A percentile compares a stretch with the other conserved stretches of the same genome.
Evolutionary conservation across 2,113 vertebrate genomes (phyloP).

Genomic region (Lipophrys pholis): DNA sequence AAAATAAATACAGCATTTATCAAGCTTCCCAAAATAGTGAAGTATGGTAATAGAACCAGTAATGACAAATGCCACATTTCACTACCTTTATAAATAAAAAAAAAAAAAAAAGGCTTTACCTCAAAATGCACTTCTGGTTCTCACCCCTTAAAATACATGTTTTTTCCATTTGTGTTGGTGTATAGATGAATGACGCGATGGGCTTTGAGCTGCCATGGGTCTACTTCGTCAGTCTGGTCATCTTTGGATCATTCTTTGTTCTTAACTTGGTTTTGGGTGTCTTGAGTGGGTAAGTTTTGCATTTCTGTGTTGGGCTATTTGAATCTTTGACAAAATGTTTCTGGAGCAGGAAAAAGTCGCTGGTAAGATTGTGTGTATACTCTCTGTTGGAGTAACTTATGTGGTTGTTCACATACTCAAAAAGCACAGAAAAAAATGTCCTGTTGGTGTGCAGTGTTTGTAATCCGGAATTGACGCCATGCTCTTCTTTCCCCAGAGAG

Average conservation of each 20-base stretch:
- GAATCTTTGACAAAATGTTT: background rate
- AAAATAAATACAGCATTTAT: no score
- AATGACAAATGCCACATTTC: no score
- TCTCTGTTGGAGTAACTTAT: no score
- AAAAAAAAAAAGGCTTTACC: no score
- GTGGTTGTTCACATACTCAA: no score
- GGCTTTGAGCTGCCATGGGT: conserved; percentile 99
- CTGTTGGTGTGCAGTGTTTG: background rate
- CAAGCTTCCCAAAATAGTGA: no score
- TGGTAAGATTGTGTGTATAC: background rate
- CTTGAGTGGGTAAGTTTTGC: conserved; percentile 93
- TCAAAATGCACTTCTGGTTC: no score
- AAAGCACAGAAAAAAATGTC: background rate
- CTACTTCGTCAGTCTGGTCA: conserved; percentile 99
- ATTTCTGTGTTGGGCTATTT: background rate
- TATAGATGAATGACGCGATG: conserved; percentile 99
- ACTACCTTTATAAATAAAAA: no score
- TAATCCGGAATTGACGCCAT: background rate
- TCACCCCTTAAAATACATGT: no score
- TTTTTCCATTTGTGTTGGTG: conserved; percentile 4
- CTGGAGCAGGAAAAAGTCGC: background rate
- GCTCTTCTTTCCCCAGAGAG: conserved; percentile 83
- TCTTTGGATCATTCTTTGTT: conserved; percentile 99
- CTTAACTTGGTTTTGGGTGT: conserved; percentile 99
- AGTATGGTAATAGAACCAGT: no score